Conservation (phyloP, 2,113 vertebrate species). For the Otis tarda region DNA sequence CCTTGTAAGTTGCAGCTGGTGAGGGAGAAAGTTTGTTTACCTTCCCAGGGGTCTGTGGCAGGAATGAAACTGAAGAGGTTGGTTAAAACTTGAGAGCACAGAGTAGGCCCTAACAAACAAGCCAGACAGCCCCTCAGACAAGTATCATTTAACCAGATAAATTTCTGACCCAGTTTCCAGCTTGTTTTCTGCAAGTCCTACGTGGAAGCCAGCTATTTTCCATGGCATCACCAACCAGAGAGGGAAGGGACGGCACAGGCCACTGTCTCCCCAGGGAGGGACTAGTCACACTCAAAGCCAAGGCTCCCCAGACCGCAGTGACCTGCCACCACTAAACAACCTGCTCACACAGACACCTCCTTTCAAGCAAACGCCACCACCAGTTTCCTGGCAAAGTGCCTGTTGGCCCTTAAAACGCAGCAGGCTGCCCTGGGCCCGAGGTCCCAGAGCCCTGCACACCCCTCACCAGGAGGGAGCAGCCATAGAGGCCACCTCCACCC, state of each 20-base stretch:
- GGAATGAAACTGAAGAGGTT: background rate
- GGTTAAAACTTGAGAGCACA: background rate
- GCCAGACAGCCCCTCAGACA: background rate
- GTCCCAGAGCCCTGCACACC: fast-evolving
- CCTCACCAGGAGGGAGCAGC: background rate
- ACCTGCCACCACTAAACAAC: background rate
- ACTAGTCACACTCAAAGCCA: background rate
- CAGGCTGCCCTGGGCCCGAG: fast-evolving
- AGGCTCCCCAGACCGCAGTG: background rate
- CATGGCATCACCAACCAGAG: background rate
- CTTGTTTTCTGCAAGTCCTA: background rate
- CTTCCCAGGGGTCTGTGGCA: background rate
- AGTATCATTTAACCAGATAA: background rate
- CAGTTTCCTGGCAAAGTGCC: background rate
- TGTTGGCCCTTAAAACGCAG: fast-evolving
- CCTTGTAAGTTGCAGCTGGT: background rate
- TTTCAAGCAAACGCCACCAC: background rate
- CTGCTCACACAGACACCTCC: background rate
- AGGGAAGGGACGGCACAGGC: background rate
- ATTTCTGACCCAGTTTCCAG: conserved; percentile 17
- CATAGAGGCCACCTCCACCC: fast-evolving
- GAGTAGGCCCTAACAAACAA: background rate
- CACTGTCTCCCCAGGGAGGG: background rate
- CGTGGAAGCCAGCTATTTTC: background rate
- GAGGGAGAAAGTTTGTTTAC: background rate